These are phyloP conservation scores for Heliconius sara DNA, from an alignment of 2,888 invertebrate species.

Conservation along the genomic window DNA sequence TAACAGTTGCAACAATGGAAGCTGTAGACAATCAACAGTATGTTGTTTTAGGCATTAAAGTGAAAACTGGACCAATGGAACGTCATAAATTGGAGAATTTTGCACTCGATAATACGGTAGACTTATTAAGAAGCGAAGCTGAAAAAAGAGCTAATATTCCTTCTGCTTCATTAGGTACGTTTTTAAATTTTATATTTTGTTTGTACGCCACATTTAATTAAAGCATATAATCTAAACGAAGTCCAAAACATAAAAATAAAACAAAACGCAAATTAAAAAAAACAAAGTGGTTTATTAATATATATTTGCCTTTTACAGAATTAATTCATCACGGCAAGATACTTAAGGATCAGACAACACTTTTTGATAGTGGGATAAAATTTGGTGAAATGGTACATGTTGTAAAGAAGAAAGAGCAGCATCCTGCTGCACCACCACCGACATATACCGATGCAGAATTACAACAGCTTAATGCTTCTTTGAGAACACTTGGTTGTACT, in stretches of 20 bases:
- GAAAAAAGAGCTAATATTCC: slow-evolving; percentile 83
- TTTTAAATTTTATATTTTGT: too few species aligned
- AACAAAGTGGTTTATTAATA: too few species aligned
- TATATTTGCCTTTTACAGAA: slow-evolving; percentile 70
- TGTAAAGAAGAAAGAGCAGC: slow-evolving; percentile 75
- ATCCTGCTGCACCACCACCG: slow-evolving; percentile 66
- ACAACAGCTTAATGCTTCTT: slow-evolving; percentile 85
- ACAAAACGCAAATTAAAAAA: too few species aligned
- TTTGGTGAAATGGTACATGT: slow-evolving; percentile 84
- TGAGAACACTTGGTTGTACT: slow-evolving; percentile 84
- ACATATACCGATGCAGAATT: slow-evolving; percentile 84
- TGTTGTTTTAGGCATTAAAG: slow-evolving; percentile 76
- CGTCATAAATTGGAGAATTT: slow-evolving; percentile 83
- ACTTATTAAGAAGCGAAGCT: slow-evolving; percentile 83
- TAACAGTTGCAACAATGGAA: slow-evolving; percentile 40
- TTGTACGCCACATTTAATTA: too few species aligned
- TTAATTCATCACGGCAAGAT: slow-evolving; percentile 89
- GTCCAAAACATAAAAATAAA: too few species aligned
- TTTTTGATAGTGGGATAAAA: slow-evolving; percentile 86
- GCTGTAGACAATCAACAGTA: slow-evolving; percentile 66
- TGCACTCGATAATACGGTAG: slow-evolving; percentile 85
- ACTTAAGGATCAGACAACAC: slow-evolving; percentile 84
- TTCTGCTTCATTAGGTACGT: slow-evolving; percentile 83
- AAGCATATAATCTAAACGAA: too few species aligned
- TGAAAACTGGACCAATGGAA: slow-evolving; percentile 77